These are phyloP conservation scores for Malurus splendens DNA, from an alignment of 2,797 vertebrate species.

Conservation along the genomic window DNA sequence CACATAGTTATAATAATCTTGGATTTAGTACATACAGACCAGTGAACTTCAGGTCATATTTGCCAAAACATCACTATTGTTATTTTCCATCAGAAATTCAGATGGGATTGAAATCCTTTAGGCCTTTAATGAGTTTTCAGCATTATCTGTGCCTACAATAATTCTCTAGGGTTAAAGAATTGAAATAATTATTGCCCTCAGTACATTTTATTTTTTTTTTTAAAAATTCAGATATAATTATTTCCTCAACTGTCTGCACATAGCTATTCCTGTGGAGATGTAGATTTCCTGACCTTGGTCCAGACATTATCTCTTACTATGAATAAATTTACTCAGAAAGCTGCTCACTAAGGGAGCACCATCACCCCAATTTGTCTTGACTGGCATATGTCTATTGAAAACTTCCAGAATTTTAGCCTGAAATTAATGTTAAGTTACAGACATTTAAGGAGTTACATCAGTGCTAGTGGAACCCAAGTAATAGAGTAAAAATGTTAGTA, in stretches of 20 bases:
- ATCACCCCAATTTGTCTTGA: constrained; percentile 57
- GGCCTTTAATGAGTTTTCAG: constrained; percentile 64
- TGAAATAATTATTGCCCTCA: constrained; percentile 64
- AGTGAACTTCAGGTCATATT: background rate
- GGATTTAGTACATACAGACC: background rate
- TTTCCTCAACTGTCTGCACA: constrained; percentile 50
- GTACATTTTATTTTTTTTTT: background rate
- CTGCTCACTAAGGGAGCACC: constrained; percentile 32
- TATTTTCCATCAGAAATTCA: constrained; percentile 54
- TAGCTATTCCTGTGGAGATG: constrained; percentile 50
- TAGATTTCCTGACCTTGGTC: constrained; percentile 58
- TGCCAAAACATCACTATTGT: constrained; percentile 1
- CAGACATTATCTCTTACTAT: constrained; percentile 54
- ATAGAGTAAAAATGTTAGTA: background rate
- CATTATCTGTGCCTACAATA: constrained; percentile 43
- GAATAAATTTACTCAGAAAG: constrained; percentile 64
- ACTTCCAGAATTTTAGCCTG: constrained; percentile 30
- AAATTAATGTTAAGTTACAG: constrained; percentile 24
- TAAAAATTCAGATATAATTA: constrained; percentile 57
- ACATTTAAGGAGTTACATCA: background rate
- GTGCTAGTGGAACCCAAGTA: background rate
- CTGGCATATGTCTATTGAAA: constrained; percentile 49
- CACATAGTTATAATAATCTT: background rate
- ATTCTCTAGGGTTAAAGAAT: constrained; percentile 61
- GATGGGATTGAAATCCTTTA: constrained; percentile 46